These are phyloP conservation scores for Gila orcuttii DNA, from an alignment of 2,113 vertebrate species.

Conservation along the genomic window DNA sequence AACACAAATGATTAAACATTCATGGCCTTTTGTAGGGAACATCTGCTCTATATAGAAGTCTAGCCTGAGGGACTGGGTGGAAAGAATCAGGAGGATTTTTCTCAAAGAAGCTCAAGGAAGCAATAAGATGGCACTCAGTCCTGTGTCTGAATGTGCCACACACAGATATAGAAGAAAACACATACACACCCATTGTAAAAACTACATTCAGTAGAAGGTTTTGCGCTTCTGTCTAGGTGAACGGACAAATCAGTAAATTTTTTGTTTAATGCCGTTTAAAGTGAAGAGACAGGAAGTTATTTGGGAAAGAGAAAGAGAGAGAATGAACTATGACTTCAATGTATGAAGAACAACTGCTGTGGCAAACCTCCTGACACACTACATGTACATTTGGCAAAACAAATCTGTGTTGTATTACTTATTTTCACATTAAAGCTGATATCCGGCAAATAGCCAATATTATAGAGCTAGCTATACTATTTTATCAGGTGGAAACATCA, in stretches of 20 bases:
- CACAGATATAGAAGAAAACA: slow-evolving; percentile 42
- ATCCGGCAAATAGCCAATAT: not conserved
- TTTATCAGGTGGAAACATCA: not conserved
- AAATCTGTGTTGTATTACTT: not conserved
- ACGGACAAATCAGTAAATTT: slow-evolving; percentile 5
- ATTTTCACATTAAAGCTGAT: not conserved
- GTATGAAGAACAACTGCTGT: not conserved
- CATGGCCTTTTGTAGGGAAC: slow-evolving; percentile 81
- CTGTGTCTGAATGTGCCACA: slow-evolving; percentile 46
- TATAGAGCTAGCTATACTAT: not conserved
- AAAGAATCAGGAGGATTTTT: slow-evolving; percentile 79
- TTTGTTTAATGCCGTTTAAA: not conserved
- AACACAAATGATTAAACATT: slow-evolving; percentile 88
- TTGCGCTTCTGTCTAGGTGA: not conserved
- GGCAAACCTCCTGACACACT: not conserved
- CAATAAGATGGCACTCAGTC: slow-evolving; percentile 70
- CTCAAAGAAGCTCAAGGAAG: slow-evolving; percentile 73
- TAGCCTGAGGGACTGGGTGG: slow-evolving; percentile 75
- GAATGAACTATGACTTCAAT: not conserved
- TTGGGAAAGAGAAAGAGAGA: not conserved
- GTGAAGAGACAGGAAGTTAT: not conserved
- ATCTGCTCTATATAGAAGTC: slow-evolving; percentile 78
- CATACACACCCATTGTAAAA: not conserved
- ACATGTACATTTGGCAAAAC: not conserved
- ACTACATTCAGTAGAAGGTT: not conserved